phyloP scores from a whole-genome alignment of 2,888 invertebrate species.

The Hyposoter didymator region DNA sequence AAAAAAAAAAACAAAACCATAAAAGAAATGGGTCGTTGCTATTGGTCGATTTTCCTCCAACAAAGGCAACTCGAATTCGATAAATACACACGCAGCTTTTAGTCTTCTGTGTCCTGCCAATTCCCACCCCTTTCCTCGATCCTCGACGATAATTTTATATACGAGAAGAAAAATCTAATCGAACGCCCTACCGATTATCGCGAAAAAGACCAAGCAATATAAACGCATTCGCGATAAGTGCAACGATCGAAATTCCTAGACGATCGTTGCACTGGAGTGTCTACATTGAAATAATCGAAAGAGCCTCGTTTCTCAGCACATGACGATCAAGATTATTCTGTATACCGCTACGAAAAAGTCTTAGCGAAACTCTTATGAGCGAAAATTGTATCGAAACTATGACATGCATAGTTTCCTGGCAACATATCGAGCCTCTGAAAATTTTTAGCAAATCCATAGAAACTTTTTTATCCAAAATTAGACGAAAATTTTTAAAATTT shows the following conservation, averaged over 20 bases:
- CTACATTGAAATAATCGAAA: not conserved
- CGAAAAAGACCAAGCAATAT: not conserved
- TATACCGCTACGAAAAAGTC: not conserved
- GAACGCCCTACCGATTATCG: constrained; percentile 18
- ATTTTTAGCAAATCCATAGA: too few relatives aligned
- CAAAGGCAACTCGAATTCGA: constrained; percentile 35
- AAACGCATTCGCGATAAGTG: not conserved
- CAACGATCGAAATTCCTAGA: not conserved
- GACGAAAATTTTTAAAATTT: too few relatives aligned
- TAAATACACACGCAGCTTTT: constrained; percentile 27
- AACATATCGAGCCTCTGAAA: too few relatives aligned
- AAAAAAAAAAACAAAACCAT: constrained; percentile 3
- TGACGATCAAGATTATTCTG: not conserved
- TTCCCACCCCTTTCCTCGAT: not conserved
- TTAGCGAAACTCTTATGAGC: not conserved
- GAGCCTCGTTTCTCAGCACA: not conserved
- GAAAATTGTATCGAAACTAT: not conserved
- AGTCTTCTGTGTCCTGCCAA: not conserved
- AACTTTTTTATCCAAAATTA: too few relatives aligned
- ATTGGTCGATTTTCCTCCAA: constrained; percentile 23
- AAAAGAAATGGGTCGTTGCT: constrained; percentile 43
- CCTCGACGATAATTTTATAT: constrained; percentile 43
- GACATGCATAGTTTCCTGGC: too few relatives aligned
- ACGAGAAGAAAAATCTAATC: constrained; percentile 40
- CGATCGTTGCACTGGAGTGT: not conserved